These are phyloP conservation scores for Xiphias gladius DNA, from an alignment of 2,113 vertebrate genomes.

Conservation along the genomic window DNA sequence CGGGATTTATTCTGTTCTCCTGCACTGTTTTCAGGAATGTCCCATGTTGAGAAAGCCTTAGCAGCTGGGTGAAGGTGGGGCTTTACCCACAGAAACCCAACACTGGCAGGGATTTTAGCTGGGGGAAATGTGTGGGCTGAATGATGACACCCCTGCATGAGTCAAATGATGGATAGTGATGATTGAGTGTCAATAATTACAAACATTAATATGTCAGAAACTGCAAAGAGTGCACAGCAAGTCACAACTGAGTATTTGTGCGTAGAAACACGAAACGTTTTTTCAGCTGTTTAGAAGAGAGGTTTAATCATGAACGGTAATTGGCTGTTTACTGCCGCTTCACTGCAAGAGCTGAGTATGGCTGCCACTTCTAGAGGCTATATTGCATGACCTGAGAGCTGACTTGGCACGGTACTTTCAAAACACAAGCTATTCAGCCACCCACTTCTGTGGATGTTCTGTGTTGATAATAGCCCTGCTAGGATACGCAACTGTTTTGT, in stretches of 20 bases:
- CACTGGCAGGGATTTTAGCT: conserved; percentile 36
- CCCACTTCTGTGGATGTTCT: not conserved
- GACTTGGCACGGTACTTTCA: not conserved
- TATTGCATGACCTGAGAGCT: not conserved
- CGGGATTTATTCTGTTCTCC: conserved; percentile 54
- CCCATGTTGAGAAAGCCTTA: conserved; percentile 48
- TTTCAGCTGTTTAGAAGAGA: not conserved
- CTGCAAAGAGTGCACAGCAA: not conserved
- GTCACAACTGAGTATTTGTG: not conserved
- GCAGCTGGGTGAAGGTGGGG: conserved; percentile 73
- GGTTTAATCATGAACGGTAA: not conserved
- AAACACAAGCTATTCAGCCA: not conserved
- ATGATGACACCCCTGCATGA: conserved; percentile 51
- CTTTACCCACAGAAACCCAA: conserved; percentile 48
- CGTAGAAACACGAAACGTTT: not conserved
- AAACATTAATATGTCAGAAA: conserved; percentile 15
- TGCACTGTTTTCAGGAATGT: conserved; percentile 47
- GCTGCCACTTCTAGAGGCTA: not conserved
- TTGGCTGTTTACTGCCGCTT: not conserved
- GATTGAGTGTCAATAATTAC: conserved; percentile 35
- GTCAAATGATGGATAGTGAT: conserved; percentile 48
- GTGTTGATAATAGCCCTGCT: too few species aligned
- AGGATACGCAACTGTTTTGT: too few species aligned
- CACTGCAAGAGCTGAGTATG: not conserved
- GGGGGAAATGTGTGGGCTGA: conserved; percentile 40